Conservation (phyloP, 1,140 invertebrate genomes). For the Drosophila erecta region DNA sequence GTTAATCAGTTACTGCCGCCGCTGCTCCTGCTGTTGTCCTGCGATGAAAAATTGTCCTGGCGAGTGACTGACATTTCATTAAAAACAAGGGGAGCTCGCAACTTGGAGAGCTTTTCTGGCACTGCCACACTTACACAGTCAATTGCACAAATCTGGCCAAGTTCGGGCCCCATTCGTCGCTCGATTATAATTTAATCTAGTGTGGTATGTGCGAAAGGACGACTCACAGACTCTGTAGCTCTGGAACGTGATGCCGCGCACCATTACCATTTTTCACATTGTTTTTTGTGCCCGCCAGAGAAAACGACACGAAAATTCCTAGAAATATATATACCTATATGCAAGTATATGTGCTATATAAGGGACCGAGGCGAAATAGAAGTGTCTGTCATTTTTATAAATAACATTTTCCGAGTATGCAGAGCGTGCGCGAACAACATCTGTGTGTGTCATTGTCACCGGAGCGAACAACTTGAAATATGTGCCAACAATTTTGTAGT, state of each 20-base stretch:
- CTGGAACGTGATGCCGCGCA: constrained; percentile 71
- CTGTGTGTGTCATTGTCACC: constrained; percentile 71
- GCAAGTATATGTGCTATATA: background rate
- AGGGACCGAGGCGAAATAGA: constrained; percentile 62
- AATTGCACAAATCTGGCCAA: constrained; percentile 76
- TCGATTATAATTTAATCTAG: constrained; percentile 82
- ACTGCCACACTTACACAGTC: constrained; percentile 69
- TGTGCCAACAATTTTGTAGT: constrained; percentile 73
- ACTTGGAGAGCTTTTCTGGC: constrained; percentile 10
- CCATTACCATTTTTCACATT: constrained; percentile 73
- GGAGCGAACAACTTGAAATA: constrained; percentile 64
- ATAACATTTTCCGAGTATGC: constrained; percentile 64
- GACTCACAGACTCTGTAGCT: constrained; percentile 28
- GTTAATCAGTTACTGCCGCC: constrained; percentile 69
- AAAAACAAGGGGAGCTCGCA: constrained; percentile 38
- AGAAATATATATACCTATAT: background rate
- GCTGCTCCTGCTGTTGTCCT: constrained; percentile 20
- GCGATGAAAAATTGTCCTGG: constrained; percentile 69
- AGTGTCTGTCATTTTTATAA: constrained; percentile 82
- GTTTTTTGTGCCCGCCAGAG: constrained; percentile 40
- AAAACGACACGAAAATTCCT: background rate
- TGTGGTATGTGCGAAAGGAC: constrained; percentile 78
- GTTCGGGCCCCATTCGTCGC: constrained; percentile 42
- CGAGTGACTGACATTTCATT: constrained; percentile 75
- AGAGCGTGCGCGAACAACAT: constrained; percentile 22